Base-by-base conservation (phyloP, 2,888 invertebrate species). In the Lagria hirta region DNA sequence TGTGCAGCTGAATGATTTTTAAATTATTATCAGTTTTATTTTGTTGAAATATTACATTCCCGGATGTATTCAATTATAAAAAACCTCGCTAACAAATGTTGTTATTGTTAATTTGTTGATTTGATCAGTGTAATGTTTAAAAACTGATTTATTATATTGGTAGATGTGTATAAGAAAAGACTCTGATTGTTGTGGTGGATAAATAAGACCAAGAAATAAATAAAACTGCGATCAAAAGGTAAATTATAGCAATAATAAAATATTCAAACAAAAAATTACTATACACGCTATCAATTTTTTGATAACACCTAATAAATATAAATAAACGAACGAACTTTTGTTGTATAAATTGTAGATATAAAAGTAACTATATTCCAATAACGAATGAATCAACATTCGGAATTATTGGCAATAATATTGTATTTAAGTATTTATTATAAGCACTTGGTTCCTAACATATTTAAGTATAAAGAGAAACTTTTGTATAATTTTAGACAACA, bases 391-490 rank as follows among this genome's bases (percentile, higher is more conserved):
- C 51, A 51, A 56, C 60, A 61, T 62, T 55, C 46, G 40, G 36
- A 46, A 61, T 60, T 62, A 65, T 60, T 64, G 62, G 64, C 58
- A 66, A 65, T 66, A 65, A 68, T 40, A 43, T 62, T 65, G 66
- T 67, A 64, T 61, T 65, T 62, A 62, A 58, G 60, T 63, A 65
- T 66, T 66, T 67, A 38, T 40, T 32, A 65, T 68, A 70, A 70
- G 68, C 69, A 70, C 69, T 68, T 68, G 69, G 70, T 70, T 71
- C 70, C 71, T 70, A 70, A 70, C 68, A 68, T 69, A 68, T 68
- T 66, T 58, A 59, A 64, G 57, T 61, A 62, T 63, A 55, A 58
- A 20, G 20, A 45, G 24, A 30, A 45, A 27, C 32, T 61, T 65
- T 62, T 65, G 60, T 66, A 64, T 65, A 58, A 57, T 66, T 65